Conservation (phyloP, 2,888 invertebrate genomes). For the Aspidiotus rigidus region DNA sequence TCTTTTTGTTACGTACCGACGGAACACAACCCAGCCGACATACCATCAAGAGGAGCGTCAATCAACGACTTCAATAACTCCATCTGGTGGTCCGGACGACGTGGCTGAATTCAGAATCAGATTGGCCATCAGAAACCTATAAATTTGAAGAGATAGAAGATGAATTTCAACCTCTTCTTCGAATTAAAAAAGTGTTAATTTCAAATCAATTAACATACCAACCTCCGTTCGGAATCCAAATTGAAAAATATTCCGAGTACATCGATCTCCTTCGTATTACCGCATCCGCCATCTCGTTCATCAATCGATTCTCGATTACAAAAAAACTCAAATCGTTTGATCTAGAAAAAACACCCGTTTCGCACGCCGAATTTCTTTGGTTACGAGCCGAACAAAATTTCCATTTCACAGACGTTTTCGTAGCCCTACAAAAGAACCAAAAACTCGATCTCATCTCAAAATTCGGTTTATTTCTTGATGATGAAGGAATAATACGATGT, state of each 20-base stretch:
- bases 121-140: background rate
- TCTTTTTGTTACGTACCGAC: background rate
- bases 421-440: background rate
- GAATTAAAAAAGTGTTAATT: no score
- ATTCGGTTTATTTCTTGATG: background rate
- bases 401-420: background rate
- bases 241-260: no score
- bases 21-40: constrained; percentile 3
- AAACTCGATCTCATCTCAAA: background rate
- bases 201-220: no score
- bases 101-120: background rate
- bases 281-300: no score
- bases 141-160: background rate
- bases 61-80: background rate
- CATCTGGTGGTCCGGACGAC: background rate
- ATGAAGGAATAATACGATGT: background rate
- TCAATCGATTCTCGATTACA: no score
- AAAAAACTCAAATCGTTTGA: background rate
- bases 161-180: no score
- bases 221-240: no score
- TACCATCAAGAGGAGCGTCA: background rate
- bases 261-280: no score
- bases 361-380: no score
- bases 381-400: background rate
- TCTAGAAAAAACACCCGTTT: background rate